Conservation (phyloP, 2,888 invertebrate species). For the Hypselothyrea guttata region DNA sequence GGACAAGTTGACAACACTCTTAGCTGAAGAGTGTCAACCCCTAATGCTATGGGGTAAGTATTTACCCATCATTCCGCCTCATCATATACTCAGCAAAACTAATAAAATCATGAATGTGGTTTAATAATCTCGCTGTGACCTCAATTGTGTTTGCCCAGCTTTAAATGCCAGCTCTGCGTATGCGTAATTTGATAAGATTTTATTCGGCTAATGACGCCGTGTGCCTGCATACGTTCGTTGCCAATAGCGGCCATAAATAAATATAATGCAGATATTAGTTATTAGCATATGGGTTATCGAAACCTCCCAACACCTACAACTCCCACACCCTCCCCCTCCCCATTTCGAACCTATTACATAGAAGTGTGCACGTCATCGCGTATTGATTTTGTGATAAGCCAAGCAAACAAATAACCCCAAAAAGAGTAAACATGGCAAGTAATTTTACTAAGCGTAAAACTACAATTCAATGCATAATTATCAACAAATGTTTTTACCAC, state of each 20-base stretch:
- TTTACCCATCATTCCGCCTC: constrained; percentile 42
- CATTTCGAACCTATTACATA: background rate
- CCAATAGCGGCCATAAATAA: constrained; percentile 70
- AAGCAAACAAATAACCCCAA: constrained; percentile 21
- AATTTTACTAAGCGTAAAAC: constrained; percentile 36
- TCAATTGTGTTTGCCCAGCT: constrained; percentile 38
- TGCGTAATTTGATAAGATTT: constrained; percentile 74
- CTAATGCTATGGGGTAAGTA: constrained; percentile 11
- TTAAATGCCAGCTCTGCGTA: constrained; percentile 50
- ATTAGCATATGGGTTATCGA: constrained; percentile 72
- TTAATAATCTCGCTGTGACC: constrained; percentile 67
- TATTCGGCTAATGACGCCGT: constrained; percentile 58
- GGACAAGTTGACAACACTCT: no score
- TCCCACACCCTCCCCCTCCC: background rate
- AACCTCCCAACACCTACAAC: background rate
- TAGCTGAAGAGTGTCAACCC: background rate
- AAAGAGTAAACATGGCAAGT: constrained; percentile 3
- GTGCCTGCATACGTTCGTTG: constrained; percentile 60
- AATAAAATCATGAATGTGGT: constrained; percentile 66
- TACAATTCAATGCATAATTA: constrained; percentile 60
- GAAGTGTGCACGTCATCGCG: constrained; percentile 59
- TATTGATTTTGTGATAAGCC: constrained; percentile 71
- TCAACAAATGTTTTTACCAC: constrained; percentile 59
- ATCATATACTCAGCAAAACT: constrained; percentile 39
- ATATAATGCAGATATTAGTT: constrained; percentile 74